These are phyloP conservation scores for Eulemur albifrons DNA, from an alignment of 2,797 vertebrate genomes.

Conservation along the genomic window DNA sequence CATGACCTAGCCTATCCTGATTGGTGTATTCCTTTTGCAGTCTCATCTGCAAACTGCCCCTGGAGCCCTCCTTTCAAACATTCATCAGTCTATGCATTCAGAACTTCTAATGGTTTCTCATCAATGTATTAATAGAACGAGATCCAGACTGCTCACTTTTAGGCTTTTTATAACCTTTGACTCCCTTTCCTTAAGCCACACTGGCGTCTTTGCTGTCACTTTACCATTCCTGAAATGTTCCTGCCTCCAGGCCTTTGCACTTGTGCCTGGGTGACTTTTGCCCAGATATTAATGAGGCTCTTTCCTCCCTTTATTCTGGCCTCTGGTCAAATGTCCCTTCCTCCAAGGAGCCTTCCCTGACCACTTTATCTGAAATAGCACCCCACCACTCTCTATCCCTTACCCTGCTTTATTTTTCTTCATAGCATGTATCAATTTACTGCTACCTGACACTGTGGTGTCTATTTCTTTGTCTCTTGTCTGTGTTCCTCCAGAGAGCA, in stretches of 20 bases:
- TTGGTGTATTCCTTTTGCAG: background rate
- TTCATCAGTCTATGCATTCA: background rate
- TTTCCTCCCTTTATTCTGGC: background rate
- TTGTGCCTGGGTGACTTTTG: background rate
- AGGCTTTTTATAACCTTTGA: background rate
- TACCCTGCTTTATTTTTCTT: background rate
- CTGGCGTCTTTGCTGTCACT: background rate
- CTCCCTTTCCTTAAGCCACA: background rate
- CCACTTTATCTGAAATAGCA: background rate
- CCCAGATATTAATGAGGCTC: background rate
- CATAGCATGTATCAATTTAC: too few relatives aligned
- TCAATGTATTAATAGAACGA: background rate
- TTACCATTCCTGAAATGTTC: background rate
- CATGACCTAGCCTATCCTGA: background rate
- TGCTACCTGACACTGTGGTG: background rate
- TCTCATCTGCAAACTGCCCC: background rate
- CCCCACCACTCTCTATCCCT: background rate
- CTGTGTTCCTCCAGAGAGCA: background rate
- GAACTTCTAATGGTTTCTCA: background rate
- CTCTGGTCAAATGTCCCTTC: background rate
- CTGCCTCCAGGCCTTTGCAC: background rate
- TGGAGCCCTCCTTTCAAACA: background rate
- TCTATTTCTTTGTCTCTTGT: background rate
- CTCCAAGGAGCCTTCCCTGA: background rate
- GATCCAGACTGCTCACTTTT: background rate